A percentile compares a stretch with the other conserved stretches of the same genome.
phyloP scores from a whole-genome alignment of 2,888 invertebrate species.

The Synanthedon tipuliformis region DNA sequence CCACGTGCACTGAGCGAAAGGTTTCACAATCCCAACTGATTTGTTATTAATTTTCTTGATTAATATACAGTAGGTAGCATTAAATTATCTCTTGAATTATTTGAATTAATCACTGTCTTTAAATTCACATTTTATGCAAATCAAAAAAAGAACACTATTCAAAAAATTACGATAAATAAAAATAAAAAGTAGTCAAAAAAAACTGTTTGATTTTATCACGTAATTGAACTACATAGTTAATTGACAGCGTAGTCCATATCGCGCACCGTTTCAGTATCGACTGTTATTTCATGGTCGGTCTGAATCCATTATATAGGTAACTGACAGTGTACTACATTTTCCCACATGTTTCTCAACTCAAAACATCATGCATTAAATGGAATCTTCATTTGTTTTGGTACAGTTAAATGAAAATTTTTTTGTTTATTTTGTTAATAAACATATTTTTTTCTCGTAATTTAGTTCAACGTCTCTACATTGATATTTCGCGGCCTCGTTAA shows the following conservation, averaged over 20 bases:
- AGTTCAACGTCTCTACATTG: too few species aligned
- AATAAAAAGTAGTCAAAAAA: too few species aligned
- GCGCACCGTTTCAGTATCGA: not conserved
- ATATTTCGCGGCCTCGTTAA: too few species aligned
- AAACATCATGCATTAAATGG: not conserved
- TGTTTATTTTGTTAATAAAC: too few species aligned
- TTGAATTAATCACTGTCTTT: not conserved
- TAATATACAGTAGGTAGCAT: not conserved
- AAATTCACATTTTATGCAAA: not conserved
- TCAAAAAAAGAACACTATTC: not conserved
- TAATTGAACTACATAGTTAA: too few species aligned
- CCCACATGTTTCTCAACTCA: not conserved
- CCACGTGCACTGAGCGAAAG: not conserved
- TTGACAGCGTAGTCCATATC: not conserved
- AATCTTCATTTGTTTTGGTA: too few species aligned
- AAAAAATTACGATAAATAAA: too few species aligned
- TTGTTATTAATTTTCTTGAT: not conserved
- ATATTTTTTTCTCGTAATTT: too few species aligned
- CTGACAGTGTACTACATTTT: not conserved
- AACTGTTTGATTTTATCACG: too few species aligned
- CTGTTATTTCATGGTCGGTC: not conserved
- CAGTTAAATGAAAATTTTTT: too few species aligned
- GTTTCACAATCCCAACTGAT: not conserved
- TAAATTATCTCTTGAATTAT: not conserved
- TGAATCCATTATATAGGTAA: not conserved